phyloP scores from a whole-genome alignment of 2,888 invertebrate species.

The Arrhopalites spinosus region DNA sequence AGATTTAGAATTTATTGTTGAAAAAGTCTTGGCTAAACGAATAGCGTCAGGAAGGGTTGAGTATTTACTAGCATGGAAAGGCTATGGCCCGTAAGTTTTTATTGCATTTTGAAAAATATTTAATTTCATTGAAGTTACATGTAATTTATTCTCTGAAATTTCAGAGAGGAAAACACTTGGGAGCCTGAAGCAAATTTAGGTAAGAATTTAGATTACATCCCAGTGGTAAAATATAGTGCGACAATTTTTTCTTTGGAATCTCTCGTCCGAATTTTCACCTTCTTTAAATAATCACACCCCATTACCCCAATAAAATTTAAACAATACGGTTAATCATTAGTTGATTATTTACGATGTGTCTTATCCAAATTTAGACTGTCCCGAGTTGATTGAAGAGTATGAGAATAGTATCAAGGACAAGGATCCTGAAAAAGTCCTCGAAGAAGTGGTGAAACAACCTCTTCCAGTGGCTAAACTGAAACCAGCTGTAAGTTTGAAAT shows the following conservation, averaged over 20 bases:
- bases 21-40: slow-evolving; percentile 36
- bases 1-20: slow-evolving; percentile 36
- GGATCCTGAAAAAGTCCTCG: slow-evolving; percentile 29
- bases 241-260: too few species aligned
- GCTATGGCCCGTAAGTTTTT: slow-evolving; percentile 31
- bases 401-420: slow-evolving; percentile 30
- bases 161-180: slow-evolving; percentile 4
- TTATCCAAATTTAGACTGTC: slow-evolving; percentile 35
- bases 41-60: slow-evolving; percentile 20
- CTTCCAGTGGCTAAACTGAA: slow-evolving; percentile 21
- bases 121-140: too few species aligned
- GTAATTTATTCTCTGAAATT: too few species aligned
- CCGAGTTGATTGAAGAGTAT: slow-evolving; percentile 38
- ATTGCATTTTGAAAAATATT: not conserved
- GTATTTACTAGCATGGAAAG: slow-evolving; percentile 36
- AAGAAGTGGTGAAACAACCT: not conserved
- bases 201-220: too few species aligned
- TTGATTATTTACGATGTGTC: too few species aligned
- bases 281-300: too few species aligned
- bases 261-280: too few species aligned
- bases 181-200: not conserved
- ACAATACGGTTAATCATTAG: slow-evolving; percentile 5
- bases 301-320: not conserved
- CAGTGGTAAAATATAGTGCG: too few species aligned
- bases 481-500: slow-evolving; percentile 17